These are phyloP conservation scores for Podarcis cretensis DNA, from an alignment of 2,113 vertebrate genomes.

Conservation along the genomic window DNA sequence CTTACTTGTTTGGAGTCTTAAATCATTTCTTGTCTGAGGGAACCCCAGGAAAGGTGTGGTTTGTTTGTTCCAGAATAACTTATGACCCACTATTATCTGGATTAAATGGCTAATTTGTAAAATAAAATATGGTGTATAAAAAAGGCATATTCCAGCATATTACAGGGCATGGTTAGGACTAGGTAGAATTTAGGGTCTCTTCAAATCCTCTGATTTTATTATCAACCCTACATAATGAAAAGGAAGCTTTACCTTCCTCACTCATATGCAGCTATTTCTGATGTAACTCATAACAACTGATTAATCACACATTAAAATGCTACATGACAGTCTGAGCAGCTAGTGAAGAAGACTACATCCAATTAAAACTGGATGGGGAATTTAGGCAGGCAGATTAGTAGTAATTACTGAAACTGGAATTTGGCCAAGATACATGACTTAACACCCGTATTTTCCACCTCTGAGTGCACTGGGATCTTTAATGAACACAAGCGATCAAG, in stretches of 20 bases:
- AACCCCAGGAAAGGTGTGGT: not conserved
- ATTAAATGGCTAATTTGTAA: not conserved
- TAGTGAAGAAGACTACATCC: slow-evolving; percentile 70
- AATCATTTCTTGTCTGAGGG: not conserved
- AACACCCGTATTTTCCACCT: slow-evolving; percentile 58
- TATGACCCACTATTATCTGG: not conserved
- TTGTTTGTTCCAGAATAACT: not conserved
- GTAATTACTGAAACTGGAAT: slow-evolving; percentile 73
- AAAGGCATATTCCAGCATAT: not conserved
- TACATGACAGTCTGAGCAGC: slow-evolving; percentile 68
- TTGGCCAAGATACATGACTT: slow-evolving; percentile 71
- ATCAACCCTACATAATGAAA: slow-evolving; percentile 3
- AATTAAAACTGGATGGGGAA: slow-evolving; percentile 75
- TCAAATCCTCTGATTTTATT: fast-evolving
- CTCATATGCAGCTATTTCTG: not conserved
- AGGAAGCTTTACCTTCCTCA: slow-evolving; percentile 33
- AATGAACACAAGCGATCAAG: slow-evolving; percentile 59
- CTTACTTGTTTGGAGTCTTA: not conserved
- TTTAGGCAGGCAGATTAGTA: slow-evolving; percentile 74
- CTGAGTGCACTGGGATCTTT: slow-evolving; percentile 58
- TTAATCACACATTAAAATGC: slow-evolving; percentile 70
- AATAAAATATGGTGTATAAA: not conserved
- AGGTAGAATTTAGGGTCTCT: not conserved
- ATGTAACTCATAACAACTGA: slow-evolving; percentile 62
- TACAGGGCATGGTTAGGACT: not conserved